Percentiles rank a stretch among this genome's conserved stretches.
Conservation (phyloP, 2,888 invertebrate species). For the Tromatobia lineatoria region DNA sequence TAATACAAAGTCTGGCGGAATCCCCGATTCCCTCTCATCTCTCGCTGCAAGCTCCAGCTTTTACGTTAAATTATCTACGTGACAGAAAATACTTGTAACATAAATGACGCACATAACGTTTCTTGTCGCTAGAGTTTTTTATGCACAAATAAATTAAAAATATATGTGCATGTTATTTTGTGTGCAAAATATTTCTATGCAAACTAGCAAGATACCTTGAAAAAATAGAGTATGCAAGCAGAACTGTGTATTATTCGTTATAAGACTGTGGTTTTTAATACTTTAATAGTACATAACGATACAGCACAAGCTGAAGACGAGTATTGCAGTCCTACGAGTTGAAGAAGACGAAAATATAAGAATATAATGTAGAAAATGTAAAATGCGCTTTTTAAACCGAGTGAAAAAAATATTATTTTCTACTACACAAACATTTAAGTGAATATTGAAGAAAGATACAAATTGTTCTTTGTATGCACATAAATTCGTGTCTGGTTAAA, state of each 20-base stretch:
- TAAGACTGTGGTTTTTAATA: too few species aligned
- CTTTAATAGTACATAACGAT: too few species aligned
- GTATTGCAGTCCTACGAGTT: too few species aligned
- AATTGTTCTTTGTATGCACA: too few species aligned
- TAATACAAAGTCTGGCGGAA: constrained; percentile 71
- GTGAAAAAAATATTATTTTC: too few species aligned
- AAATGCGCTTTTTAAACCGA: too few species aligned
- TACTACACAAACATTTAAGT: too few species aligned
- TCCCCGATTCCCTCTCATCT: constrained; percentile 33
- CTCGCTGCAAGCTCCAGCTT: background rate
- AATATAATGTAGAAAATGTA: too few species aligned
- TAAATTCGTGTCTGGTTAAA: too few species aligned
- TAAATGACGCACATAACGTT: background rate
- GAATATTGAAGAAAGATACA: too few species aligned
- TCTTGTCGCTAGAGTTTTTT: background rate
- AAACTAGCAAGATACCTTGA: background rate
- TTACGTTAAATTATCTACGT: constrained; percentile 11
- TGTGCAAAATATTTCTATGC: background rate
- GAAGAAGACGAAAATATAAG: too few species aligned
- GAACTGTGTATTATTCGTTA: background rate
- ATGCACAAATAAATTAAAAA: background rate
- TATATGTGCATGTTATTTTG: background rate
- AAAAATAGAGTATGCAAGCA: background rate
- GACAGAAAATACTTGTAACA: background rate
- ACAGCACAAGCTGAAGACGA: too few species aligned